Percentiles rank a stretch among this genome's conserved stretches.
These are phyloP conservation scores for Sorex fumeus DNA, from an alignment of 2,113 vertebrate species.

Conservation along the genomic window DNA sequence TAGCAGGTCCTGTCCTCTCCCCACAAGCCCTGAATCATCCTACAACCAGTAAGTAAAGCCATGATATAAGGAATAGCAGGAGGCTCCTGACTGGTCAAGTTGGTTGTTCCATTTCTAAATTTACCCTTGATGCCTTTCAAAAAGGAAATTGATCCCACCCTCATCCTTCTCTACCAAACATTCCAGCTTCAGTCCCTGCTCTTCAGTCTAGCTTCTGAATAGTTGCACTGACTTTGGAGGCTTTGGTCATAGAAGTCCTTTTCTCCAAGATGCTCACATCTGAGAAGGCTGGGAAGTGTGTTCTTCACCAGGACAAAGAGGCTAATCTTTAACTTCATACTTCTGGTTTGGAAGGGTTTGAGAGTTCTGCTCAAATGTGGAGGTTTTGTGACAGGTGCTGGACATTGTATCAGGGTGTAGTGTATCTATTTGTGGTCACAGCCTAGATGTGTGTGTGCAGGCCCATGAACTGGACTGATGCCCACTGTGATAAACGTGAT, in stretches of 20 bases:
- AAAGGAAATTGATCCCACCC: too few species aligned
- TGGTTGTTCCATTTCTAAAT: too few species aligned
- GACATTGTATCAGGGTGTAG: neutral
- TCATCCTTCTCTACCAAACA: too few species aligned
- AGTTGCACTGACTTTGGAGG: neutral
- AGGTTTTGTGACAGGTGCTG: too few species aligned
- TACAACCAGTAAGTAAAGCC: too few species aligned
- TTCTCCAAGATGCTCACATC: neutral
- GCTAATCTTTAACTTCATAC: conserved; percentile 15
- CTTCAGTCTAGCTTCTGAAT: neutral
- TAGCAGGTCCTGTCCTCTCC: too few species aligned
- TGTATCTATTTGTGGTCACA: neutral
- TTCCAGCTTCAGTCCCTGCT: neutral
- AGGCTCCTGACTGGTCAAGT: too few species aligned
- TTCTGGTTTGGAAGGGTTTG: neutral
- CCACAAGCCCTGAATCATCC: too few species aligned
- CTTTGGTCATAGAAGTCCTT: neutral
- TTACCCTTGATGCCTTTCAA: too few species aligned
- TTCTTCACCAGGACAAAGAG: neutral
- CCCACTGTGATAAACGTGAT: neutral
- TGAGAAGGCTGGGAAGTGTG: neutral
- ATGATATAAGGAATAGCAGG: too few species aligned
- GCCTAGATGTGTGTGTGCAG: neutral
- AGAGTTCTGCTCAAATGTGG: neutral
- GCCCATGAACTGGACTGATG: neutral